Conservation (phyloP, 2,888 invertebrate genomes). For the Agrenia bidenticulata region DNA sequence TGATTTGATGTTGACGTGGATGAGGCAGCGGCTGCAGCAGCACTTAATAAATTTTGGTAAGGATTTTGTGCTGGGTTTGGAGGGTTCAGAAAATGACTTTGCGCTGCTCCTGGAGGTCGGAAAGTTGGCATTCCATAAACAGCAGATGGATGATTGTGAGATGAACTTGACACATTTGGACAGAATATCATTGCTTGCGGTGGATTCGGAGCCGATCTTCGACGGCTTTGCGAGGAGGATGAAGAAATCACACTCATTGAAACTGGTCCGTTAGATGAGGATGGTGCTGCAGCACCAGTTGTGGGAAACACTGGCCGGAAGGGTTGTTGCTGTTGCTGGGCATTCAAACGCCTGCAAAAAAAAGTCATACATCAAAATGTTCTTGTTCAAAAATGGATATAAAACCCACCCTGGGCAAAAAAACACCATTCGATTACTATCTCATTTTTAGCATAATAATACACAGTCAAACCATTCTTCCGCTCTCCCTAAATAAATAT, state of each 20-base stretch:
- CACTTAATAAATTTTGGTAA: slow-evolving; percentile 45
- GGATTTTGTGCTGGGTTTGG: slow-evolving; percentile 48
- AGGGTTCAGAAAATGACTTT: slow-evolving; percentile 47
- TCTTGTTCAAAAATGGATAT: not conserved
- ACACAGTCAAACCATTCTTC: no score
- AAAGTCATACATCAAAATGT: not conserved
- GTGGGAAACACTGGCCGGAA: slow-evolving; percentile 49
- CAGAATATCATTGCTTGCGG: slow-evolving; percentile 43
- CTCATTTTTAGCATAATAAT: no score
- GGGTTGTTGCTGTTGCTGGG: slow-evolving; percentile 44
- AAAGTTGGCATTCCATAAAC: slow-evolving; percentile 41
- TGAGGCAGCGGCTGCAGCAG: slow-evolving; percentile 43
- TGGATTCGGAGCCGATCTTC: slow-evolving; percentile 38
- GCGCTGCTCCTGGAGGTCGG: slow-evolving; percentile 39
- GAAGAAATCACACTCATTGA: slow-evolving; percentile 44
- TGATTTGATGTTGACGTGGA: slow-evolving; percentile 38
- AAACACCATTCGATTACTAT: no score
- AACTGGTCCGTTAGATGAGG: slow-evolving; percentile 38
- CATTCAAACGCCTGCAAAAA: slow-evolving; percentile 35
- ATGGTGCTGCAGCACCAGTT: slow-evolving; percentile 32
- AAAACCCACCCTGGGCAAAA: no score
- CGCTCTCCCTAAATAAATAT: no score
- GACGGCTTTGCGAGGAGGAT: slow-evolving; percentile 38
- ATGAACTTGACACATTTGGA: slow-evolving; percentile 46
- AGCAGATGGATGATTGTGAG: slow-evolving; percentile 36